Evolutionary conservation across 1,140 invertebrate species (phyloP), one percentile per base, ranked within the genome.

Genomic region (Drosophila auraria): DNA sequence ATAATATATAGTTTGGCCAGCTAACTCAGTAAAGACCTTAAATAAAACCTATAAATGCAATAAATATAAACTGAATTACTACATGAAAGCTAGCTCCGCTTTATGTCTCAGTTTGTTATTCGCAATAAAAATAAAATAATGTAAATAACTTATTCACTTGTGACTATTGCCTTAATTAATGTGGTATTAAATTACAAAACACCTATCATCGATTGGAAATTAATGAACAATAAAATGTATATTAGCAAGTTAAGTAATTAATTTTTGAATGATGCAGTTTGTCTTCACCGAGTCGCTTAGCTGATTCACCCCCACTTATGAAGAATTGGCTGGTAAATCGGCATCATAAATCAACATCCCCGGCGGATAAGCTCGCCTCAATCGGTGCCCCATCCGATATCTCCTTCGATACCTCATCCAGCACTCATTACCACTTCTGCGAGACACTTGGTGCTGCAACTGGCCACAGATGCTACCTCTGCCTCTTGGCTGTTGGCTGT

Each of bases 401-500:
- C 70, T 51, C 54, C 49, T 53, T 71, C 70, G 27, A 42, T 73
- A 25, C 68, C 45, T 44, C 66, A 36, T 25, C 27, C 65, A 71
- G 25, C 17, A 38, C 50, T 72, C 65, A 59, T 59, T 72, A 40
- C 64, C 64, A 53, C 63, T 71, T 54, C 68, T 47, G 40, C 50
- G 68, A 73, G 70, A 73, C 70, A 73, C 66, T 73, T 73, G 70
- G 36, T 57, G 54, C 40, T 57, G 54, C 54, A 57, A 57, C 36
- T 40, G 53, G 33, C 14, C 17, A 15, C 20, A 14, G 20, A 30
- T 6, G 27, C 27, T 30, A 30, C 27, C 8, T 12, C 11, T 40
- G 54, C 54, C 25, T 36, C 33, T 14, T 17, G 54, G 11, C 9
- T 17, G 50, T 44, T 56, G 40, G 50, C 9, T 17, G 50, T 44